A percentile compares a stretch with the other conserved stretches of the same genome.
Conservation (phyloP, 1,140 invertebrate genomes). For the Laupala kohalensis region DNA sequence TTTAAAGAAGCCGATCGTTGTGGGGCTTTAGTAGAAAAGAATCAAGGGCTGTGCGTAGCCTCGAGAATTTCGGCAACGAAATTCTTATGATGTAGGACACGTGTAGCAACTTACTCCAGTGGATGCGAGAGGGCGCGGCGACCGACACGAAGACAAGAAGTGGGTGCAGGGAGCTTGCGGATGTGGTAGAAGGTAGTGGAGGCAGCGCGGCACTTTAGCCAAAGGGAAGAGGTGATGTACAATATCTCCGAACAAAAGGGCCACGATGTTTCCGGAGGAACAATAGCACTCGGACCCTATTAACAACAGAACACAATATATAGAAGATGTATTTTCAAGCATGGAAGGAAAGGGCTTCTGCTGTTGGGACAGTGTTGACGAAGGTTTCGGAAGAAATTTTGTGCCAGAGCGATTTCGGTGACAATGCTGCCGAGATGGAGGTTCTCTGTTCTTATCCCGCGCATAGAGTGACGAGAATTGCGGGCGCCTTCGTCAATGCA, state of each 20-base stretch:
- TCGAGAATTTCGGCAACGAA: too few relatives aligned
- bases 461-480: background rate
- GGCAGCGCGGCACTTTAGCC: background rate
- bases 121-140: background rate
- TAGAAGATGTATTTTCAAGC: background rate
- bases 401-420: background rate
- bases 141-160: background rate
- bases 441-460: background rate
- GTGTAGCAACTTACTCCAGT: too few relatives aligned
- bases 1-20: too few relatives aligned
- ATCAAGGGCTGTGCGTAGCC: too few relatives aligned
- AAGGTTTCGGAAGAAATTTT: background rate
- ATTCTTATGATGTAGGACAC: too few relatives aligned
- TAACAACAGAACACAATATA: background rate
- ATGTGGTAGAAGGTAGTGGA: background rate
- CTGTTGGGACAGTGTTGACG: background rate
- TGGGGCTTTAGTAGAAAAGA: too few relatives aligned
- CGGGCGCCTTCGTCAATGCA: background rate
- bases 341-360: background rate
- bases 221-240: background rate
- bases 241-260: slow-evolving; percentile 2
- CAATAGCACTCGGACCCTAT: slow-evolving; percentile 4
- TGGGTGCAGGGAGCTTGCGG: background rate
- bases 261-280: slow-evolving; percentile 3
- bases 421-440: background rate